A percentile compares a stretch with the other conserved stretches of the same genome.
These are phyloP conservation scores for Iphiclides podalirius DNA, from an alignment of 2,888 invertebrate genomes.

Conservation along the genomic window DNA sequence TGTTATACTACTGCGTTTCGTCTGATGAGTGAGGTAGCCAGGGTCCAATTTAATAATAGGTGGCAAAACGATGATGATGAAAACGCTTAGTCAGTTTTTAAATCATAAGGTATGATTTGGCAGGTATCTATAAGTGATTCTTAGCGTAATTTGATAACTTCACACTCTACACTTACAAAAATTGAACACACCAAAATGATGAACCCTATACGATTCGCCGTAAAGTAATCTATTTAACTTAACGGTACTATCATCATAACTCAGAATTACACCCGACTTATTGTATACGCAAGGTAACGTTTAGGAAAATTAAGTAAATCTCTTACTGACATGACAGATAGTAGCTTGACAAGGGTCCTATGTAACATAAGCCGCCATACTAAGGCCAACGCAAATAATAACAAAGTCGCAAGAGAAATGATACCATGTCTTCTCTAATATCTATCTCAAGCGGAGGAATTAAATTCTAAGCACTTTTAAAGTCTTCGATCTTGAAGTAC, in stretches of 20 bases:
- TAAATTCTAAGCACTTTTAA: too few species aligned
- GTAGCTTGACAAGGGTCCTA: conserved; percentile 24
- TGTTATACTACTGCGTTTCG: too few species aligned
- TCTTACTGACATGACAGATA: conserved; percentile 26
- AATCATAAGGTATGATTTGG: too few species aligned
- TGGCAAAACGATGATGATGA: too few species aligned
- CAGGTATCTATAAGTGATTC: too few species aligned
- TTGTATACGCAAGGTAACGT: conserved; percentile 21
- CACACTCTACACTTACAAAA: too few species aligned
- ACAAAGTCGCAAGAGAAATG: conserved; percentile 23
- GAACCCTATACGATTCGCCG: neutral
- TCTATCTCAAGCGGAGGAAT: conserved; percentile 5
- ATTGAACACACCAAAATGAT: too few species aligned
- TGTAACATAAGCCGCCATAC: conserved; percentile 23
- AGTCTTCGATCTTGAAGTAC: too few species aligned
- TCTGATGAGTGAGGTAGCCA: too few species aligned
- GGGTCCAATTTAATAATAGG: too few species aligned
- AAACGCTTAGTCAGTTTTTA: too few species aligned
- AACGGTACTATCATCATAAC: conserved; percentile 12
- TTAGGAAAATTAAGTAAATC: conserved; percentile 25
- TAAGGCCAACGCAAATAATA: conserved; percentile 23
- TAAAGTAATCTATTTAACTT: conserved; percentile 5
- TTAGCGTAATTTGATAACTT: too few species aligned
- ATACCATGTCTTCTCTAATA: conserved; percentile 16
- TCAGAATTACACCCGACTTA: conserved; percentile 19